phyloP scores from a whole-genome alignment of 2,797 vertebrate genomes.

The Sebastes oblongus region DNA sequence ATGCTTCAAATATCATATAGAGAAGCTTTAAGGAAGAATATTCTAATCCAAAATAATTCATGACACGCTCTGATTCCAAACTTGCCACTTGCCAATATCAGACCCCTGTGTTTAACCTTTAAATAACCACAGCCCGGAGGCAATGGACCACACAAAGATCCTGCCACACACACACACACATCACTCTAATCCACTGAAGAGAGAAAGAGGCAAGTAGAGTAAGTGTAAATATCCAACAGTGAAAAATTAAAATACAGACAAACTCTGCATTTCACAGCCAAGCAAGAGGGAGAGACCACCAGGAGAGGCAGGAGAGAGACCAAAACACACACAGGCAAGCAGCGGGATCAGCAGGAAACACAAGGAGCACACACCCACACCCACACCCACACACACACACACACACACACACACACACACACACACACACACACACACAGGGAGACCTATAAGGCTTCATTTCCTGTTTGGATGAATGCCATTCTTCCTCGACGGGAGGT shows the following conservation, averaged over 20 bases:
- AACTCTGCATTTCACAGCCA: slow-evolving; percentile 17
- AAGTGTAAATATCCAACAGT: slow-evolving; percentile 11
- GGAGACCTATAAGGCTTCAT: slow-evolving; percentile 35
- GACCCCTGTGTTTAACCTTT: background rate
- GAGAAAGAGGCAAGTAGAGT: background rate
- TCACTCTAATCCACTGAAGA: background rate
- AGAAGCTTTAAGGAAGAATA: background rate
- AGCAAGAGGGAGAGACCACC: slow-evolving; percentile 41
- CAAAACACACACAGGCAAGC: slow-evolving; percentile 34
- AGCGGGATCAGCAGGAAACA: slow-evolving; percentile 60
- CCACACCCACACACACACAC: background rate
- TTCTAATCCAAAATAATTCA: background rate
- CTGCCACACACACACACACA: background rate
- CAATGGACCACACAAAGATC: slow-evolving; percentile 21
- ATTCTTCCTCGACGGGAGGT: slow-evolving; percentile 65
- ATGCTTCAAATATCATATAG: too few relatives aligned
- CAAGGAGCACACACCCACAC: slow-evolving; percentile 1
- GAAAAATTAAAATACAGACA: background rate
- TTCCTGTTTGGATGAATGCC: slow-evolving; percentile 71
- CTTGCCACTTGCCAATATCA: background rate
- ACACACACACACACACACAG: background rate
- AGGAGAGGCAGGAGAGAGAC: slow-evolving; percentile 33
- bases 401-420: slow-evolving; percentile 7
- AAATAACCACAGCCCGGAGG: background rate
- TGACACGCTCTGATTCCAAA: background rate